phyloP scores from a whole-genome alignment of 2,797 vertebrate genomes.

The Sylvia borin region DNA sequence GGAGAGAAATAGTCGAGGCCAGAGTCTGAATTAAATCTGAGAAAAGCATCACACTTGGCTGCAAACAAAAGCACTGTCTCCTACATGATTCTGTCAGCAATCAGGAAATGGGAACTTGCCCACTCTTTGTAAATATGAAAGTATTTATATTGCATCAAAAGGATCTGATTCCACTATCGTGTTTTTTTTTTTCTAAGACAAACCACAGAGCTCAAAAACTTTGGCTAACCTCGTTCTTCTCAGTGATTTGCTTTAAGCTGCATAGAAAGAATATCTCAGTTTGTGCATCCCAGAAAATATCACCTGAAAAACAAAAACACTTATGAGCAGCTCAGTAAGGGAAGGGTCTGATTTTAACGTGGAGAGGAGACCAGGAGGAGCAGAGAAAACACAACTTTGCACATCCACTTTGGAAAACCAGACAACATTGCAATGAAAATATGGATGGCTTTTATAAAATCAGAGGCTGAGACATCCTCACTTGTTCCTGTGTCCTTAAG shows the following conservation, averaged over 20 bases:
- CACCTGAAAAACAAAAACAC: background rate
- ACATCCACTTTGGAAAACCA: background rate
- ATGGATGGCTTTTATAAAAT: background rate
- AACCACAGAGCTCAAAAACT: conserved; percentile 26
- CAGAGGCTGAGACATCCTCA: background rate
- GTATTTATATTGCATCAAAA: conserved; percentile 13
- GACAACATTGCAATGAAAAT: fast-evolving
- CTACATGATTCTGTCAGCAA: background rate
- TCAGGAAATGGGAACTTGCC: conserved; percentile 25
- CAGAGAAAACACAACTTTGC: background rate
- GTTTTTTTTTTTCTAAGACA: conserved; percentile 6
- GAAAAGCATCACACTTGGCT: background rate
- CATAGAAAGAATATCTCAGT: background rate
- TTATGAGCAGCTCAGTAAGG: background rate
- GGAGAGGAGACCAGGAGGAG: background rate
- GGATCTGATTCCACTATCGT: background rate
- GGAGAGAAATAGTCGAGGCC: fast-evolving
- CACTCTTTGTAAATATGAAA: conserved; percentile 14
- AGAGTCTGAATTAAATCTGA: background rate
- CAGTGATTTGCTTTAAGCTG: background rate
- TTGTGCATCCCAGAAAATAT: background rate
- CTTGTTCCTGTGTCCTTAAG: background rate
- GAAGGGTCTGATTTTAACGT: background rate
- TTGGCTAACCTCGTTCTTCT: conserved; percentile 27
- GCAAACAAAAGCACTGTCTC: background rate